Evolutionary conservation across 2,888 invertebrate species (phyloP).

Genomic region (Taphrorychus bicolor): DNA sequence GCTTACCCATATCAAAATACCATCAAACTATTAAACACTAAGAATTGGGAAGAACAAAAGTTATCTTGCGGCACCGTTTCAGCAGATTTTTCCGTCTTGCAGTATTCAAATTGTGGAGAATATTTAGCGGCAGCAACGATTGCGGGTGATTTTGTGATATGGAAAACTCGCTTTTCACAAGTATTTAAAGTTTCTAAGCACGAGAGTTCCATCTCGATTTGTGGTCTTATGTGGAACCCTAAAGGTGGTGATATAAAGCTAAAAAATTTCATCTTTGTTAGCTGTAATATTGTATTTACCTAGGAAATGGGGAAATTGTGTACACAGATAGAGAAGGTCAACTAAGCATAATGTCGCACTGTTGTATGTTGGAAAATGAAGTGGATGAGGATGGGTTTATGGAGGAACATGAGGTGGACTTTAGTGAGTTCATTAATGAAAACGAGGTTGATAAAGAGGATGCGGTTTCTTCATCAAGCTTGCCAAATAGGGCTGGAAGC

Average conservation of each 20-base stretch:
- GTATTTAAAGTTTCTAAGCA: conserved; percentile 71
- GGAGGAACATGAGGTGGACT: conserved; percentile 57
- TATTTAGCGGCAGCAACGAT: conserved; percentile 79
- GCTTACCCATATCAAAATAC: conserved; percentile 80
- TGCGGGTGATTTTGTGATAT: conserved; percentile 81
- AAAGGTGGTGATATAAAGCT: conserved; percentile 56
- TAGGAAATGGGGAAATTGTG: conserved; percentile 72
- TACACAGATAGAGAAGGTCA: conserved; percentile 87
- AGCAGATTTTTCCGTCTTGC: conserved; percentile 75
- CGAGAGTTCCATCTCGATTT: conserved; percentile 71
- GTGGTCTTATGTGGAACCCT: conserved; percentile 83
- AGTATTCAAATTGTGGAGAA: conserved; percentile 82
- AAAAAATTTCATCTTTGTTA: too few relatives aligned
- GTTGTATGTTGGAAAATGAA: conserved; percentile 16
- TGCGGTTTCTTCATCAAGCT: neutral
- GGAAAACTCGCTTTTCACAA: conserved; percentile 69
- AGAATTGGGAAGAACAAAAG: conserved; percentile 73
- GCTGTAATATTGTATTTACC: conserved; percentile 9
- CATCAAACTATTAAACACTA: conserved; percentile 73
- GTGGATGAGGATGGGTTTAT: conserved; percentile 44
- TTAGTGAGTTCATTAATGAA: conserved; percentile 62
- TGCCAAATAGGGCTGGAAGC: neutral
- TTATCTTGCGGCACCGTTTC: conserved; percentile 66
- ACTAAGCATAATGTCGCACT: conserved; percentile 65
- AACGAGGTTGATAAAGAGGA: conserved; percentile 72